phyloP scores from a whole-genome alignment of 2,888 invertebrate genomes.

The Meiosimyza platycephala region DNA sequence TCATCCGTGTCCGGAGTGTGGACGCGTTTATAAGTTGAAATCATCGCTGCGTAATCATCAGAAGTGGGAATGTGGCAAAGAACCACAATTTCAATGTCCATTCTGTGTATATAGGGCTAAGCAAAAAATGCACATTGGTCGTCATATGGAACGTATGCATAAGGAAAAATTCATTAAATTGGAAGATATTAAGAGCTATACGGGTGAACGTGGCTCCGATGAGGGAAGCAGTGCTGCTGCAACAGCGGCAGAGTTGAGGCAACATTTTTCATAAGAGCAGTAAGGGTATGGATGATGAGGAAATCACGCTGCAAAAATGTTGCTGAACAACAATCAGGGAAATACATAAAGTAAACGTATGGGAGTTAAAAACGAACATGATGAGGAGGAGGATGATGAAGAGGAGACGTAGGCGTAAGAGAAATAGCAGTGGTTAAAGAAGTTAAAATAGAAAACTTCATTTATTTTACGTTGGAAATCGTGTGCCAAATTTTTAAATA shows the following conservation, averaged over 20 bases:
- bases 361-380: no score
- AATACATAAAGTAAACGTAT: background rate
- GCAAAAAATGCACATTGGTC: constrained; percentile 86
- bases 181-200: constrained; percentile 64
- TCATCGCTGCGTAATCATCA: constrained; percentile 85
- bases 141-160: constrained; percentile 87
- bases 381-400: constrained; percentile 26
- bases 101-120: constrained; percentile 87
- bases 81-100: constrained; percentile 85
- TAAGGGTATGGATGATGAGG: no score
- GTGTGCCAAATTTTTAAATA: constrained; percentile 62
- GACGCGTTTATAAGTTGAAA: constrained; percentile 86
- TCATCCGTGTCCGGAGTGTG: constrained; percentile 85
- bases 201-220: constrained; percentile 46
- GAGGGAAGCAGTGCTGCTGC: constrained; percentile 42
- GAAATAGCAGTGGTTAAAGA: background rate
- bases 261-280: constrained; percentile 60
- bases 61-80: constrained; percentile 89
- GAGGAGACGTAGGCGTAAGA: constrained; percentile 28
- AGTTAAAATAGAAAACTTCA: no score
- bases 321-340: constrained; percentile 16
- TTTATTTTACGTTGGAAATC: constrained; percentile 53
- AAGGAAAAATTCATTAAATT: constrained; percentile 72
- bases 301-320: background rate
- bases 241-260: constrained; percentile 58